Evolutionary conservation across 1,140 invertebrate genomes (phyloP).

Genomic region (Trypoxylus dichotomus): DNA sequence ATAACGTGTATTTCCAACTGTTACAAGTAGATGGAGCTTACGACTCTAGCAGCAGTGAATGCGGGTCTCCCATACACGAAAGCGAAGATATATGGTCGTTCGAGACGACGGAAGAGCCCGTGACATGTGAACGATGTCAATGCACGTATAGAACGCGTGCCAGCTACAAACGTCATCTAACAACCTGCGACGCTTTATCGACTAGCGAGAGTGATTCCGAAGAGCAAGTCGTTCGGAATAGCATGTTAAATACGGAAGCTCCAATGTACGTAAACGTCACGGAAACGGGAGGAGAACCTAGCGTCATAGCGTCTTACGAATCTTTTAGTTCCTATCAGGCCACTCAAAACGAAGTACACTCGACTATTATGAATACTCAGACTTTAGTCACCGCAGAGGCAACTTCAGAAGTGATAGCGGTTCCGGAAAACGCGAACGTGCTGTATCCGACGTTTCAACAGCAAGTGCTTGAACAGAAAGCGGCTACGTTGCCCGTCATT

Average conservation of each 20-base stretch:
- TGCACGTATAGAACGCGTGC: constrained; percentile 86
- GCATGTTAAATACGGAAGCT: background rate
- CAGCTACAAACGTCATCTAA: constrained; percentile 81
- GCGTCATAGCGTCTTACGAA: constrained; percentile 50
- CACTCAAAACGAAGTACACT: constrained; percentile 49
- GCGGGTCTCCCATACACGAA: constrained; percentile 44
- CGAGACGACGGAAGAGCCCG: constrained; percentile 66
- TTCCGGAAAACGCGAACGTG: constrained; percentile 37
- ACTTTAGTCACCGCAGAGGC: constrained; percentile 42
- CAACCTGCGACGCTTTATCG: constrained; percentile 74
- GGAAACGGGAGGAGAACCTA: constrained; percentile 45
- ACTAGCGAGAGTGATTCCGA: constrained; percentile 77
- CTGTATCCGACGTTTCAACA: constrained; percentile 39
- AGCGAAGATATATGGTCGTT: constrained; percentile 40
- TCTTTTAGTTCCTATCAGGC: constrained; percentile 42
- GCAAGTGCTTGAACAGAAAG: constrained; percentile 37
- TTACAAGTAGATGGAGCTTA: constrained; percentile 75
- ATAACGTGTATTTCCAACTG: constrained; percentile 50
- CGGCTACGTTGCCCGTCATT: constrained; percentile 33
- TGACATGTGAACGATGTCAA: constrained; percentile 84
- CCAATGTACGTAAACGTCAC: constrained; percentile 35
- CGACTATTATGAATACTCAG: constrained; percentile 49
- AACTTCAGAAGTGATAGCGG: constrained; percentile 39
- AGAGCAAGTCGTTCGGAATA: background rate
- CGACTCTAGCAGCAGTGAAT: constrained; percentile 62